Base-by-base conservation (phyloP, 2,888 invertebrate species). In the Eurytoma adleriae region DNA sequence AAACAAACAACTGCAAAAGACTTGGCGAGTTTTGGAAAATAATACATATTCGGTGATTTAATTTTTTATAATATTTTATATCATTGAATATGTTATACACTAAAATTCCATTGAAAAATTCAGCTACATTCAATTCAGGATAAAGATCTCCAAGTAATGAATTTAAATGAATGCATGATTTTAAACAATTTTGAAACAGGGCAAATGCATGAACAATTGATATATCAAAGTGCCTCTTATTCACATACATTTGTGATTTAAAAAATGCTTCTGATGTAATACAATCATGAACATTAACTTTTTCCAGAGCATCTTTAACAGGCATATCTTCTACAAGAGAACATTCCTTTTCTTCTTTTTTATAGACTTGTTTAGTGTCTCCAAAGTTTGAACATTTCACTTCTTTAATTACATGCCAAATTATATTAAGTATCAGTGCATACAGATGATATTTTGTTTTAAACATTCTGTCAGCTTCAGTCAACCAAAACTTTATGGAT, bases 51-150 rank as follows among this genome's bases (percentile, higher is more conserved):
- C n/a, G 16, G n/a, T 54, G 86, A 18, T 78, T 86, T 93, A 95
- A 57, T 85, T 87, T 40, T 91, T 88, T 0, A 94, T 90, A 85
- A 94, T 92, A 0, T 87, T 82, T 30, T 94, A 96, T 91, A 89
- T 94, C 93, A 40, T 91, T 90, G 77, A 94, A 94, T 40, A 95
- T 90, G 91, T 96, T 96, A 86, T 96, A 88, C 0, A 95, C 88
- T 89, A 96, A 94, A 0, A 95, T 95, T 0, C 96, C 96, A 89
- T 95, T 95, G 84, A 93, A 96, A 82, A 93, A 91, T 85, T 93
- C 93, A 16, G 93, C 93, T 86, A 95, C 92, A 54, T 92, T 90
- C 54, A 93, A 92, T 83, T 91, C 90, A 56, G 91, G 87, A 86
- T 93, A 94, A 0, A 95, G 94, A 78, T 90, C 91, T 77, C 92